Conservation (phyloP, 2,797 vertebrate genomes). For the Dryobates pubescens region DNA sequence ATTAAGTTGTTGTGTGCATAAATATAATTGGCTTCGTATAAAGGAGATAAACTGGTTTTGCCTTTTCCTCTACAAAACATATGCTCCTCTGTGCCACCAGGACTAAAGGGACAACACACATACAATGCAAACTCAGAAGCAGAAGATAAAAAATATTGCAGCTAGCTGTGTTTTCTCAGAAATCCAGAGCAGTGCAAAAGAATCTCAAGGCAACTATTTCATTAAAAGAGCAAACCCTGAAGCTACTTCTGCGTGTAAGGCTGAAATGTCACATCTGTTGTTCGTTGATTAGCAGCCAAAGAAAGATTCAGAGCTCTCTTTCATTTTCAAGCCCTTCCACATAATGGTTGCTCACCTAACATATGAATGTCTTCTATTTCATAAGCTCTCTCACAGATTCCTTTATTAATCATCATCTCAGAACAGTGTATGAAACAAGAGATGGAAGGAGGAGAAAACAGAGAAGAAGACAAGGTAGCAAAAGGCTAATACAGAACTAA, state of each 20-base stretch:
- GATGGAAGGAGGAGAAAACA: not conserved
- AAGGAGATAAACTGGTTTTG: not conserved
- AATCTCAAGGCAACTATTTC: slow-evolving; percentile 17
- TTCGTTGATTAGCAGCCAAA: slow-evolving; percentile 36
- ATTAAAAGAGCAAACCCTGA: slow-evolving; percentile 29
- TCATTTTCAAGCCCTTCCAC: not conserved
- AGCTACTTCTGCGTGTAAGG: slow-evolving; percentile 16
- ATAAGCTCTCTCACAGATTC: not conserved
- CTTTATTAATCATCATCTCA: not conserved
- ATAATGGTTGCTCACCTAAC: not conserved
- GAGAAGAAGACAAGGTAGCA: not conserved
- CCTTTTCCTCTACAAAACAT: not conserved
- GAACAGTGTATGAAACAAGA: not conserved
- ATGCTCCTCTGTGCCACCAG: not conserved
- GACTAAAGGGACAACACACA: not conserved
- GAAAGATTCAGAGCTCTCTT: not conserved
- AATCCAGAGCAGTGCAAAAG: not conserved
- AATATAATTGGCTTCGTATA: not conserved
- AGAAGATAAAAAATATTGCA: not conserved
- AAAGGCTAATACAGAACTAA: not conserved
- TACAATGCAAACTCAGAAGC: not conserved
- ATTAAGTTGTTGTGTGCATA: not conserved
- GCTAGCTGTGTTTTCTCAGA: not conserved
- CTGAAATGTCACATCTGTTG: slow-evolving; percentile 57
- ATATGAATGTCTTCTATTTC: not conserved